These are phyloP conservation scores for Leucoraja ocellata DNA, from an alignment of 2,797 vertebrate genomes.

Conservation along the genomic window DNA sequence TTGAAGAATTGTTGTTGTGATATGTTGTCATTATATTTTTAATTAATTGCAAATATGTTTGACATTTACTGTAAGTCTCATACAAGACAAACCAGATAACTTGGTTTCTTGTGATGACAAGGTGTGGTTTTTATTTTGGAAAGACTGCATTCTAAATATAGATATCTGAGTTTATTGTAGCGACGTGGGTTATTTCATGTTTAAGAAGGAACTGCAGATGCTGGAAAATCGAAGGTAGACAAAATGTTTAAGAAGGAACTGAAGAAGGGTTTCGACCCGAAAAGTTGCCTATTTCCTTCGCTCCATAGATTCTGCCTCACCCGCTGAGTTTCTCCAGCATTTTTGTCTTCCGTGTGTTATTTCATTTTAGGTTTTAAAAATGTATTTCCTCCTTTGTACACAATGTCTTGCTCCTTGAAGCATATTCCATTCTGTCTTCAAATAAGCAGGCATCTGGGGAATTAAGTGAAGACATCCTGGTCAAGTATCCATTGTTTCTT, in stretches of 20 bases:
- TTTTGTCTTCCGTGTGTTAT: no score
- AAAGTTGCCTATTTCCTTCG: no score
- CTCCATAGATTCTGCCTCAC: no score
- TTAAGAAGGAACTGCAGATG: no score
- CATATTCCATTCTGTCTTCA: background rate
- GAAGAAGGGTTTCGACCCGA: no score
- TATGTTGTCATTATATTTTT: background rate
- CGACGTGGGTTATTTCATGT: background rate
- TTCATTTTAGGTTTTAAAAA: background rate
- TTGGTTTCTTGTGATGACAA: background rate
- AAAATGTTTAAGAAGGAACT: no score
- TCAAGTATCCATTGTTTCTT: no score
- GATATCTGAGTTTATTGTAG: background rate
- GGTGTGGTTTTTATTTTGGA: background rate
- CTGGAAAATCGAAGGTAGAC: no score
- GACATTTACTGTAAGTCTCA: background rate
- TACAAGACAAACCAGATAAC: slow-evolving; percentile 15
- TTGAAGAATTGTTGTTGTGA: background rate
- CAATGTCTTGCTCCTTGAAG: background rate
- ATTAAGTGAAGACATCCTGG: background rate
- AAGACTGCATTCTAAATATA: background rate
- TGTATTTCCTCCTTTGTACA: no score
- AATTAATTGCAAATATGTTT: background rate
- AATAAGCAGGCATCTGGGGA: background rate
- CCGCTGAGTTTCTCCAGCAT: no score